Evolutionary conservation across 2,888 invertebrate genomes (phyloP), one percentile per base, ranked within the genome.

Genomic region (Parascotia fuliginaria): DNA sequence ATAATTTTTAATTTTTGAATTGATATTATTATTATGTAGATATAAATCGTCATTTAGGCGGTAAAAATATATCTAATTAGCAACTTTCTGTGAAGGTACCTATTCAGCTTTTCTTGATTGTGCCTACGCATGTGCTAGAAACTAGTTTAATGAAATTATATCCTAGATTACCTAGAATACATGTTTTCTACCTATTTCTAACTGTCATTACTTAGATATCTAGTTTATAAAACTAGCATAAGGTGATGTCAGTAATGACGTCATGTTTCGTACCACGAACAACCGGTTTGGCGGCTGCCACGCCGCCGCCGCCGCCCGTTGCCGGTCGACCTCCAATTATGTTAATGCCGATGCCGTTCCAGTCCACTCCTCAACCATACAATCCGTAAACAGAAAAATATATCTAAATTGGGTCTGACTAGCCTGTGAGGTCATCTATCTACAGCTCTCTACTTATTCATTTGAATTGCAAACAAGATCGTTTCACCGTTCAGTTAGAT

Each of bases 301-400:
- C 54, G 58, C 52, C 55, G n/a, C n/a, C n/a, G n/a, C n/a, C n/a
- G n/a, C n/a, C n/a, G n/a, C n/a, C n/a, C n/a, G 65, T 60, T 65
- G 79, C 55, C 78, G 87, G 79, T 54, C 78, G 87, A 82, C 89
- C 90, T 89, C 89, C 85, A 89, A 85, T 88, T 89, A 88, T 88
- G 87, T 75, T 81, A 89, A 89, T 89, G 72, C 69, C 71, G 77
- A 73, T 56, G 60, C 60, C 64, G 56, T 55, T 65, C 58, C 76
- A 77, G 70, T 75, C 73, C 74, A 77, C 70, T 80, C 77, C 74
- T 79, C 61, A 46, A 42, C 42, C 44, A 57, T 53, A 58, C 38
- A 37, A 64, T 57, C 59, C 67, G 60, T 73, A 67, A 69, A 74
- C 66, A 65, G 63, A 57, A 46, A 65, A 50, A 61, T 66, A 50